Evolutionary conservation across 2,888 invertebrate genomes (phyloP).

Genomic region (Ornithoptera priamus): DNA sequence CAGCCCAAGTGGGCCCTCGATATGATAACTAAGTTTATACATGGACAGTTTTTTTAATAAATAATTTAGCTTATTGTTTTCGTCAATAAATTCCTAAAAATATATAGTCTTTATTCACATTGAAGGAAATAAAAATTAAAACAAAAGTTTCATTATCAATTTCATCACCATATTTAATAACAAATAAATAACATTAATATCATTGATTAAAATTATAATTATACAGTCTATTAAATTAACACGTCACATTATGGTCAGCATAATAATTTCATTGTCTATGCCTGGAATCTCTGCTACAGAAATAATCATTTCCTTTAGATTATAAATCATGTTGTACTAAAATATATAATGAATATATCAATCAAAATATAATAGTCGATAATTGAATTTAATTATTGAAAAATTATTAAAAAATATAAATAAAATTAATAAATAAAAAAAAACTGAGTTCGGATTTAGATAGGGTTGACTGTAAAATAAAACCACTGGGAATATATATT

Average conservation of each 20-base stretch:
- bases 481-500: background rate
- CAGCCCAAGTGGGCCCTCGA: constrained; percentile 80
- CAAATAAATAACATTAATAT: constrained; percentile 27
- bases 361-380: background rate
- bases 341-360: background rate
- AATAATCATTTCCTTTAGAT: background rate
- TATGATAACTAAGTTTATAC: constrained; percentile 77
- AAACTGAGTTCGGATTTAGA: no score
- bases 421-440: background rate
- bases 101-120: background rate
- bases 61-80: background rate
- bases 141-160: background rate
- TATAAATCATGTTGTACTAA: background rate
- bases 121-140: background rate
- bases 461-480: background rate
- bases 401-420: background rate
- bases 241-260: background rate
- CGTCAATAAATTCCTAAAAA: background rate
- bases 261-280: background rate
- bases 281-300: constrained; percentile 5
- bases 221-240: constrained; percentile 20
- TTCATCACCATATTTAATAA: constrained; percentile 13
- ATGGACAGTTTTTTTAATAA: constrained; percentile 43
- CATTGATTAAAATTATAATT: constrained; percentile 20
- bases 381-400: background rate